These are phyloP conservation scores for Sorex fumeus DNA, from an alignment of 2,113 vertebrate genomes.

Conservation along the genomic window DNA sequence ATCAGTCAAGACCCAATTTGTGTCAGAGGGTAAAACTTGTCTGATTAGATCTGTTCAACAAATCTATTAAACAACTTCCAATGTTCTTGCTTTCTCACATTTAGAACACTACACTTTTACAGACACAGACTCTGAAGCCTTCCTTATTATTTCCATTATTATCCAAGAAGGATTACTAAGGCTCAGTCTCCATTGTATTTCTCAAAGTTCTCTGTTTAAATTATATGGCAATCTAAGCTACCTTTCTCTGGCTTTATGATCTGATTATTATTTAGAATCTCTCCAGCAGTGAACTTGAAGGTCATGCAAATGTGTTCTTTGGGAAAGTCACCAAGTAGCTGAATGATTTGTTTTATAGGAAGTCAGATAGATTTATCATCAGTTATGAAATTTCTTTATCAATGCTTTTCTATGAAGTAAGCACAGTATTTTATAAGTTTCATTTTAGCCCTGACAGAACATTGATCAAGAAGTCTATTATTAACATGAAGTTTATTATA, in stretches of 20 bases:
- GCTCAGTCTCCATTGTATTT: conserved; percentile 49
- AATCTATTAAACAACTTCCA: conserved; percentile 36
- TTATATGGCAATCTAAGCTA: conserved; percentile 61
- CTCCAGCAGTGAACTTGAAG: conserved; percentile 53
- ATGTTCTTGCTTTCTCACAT: conserved; percentile 27
- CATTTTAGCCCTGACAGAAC: conserved; percentile 34
- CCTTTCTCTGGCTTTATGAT: conserved; percentile 67
- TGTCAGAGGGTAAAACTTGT: conserved; percentile 66
- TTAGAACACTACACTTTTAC: background rate
- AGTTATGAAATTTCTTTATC: conserved; percentile 53
- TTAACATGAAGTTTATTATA: conserved; percentile 1
- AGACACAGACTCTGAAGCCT: conserved; percentile 37
- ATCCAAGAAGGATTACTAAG: background rate
- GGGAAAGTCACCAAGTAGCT: background rate
- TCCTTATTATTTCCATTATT: conserved; percentile 59
- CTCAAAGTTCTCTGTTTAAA: conserved; percentile 72
- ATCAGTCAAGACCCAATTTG: conserved; percentile 62
- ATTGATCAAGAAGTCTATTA: conserved; percentile 15
- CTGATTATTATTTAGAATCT: conserved; percentile 75
- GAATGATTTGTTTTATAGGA: conserved; percentile 63
- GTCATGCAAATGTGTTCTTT: conserved; percentile 39
- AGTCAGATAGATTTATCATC: conserved; percentile 62
- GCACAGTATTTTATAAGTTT: background rate
- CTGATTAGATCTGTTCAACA: conserved; percentile 37
- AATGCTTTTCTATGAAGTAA: conserved; percentile 31